phyloP scores from a whole-genome alignment of 2,113 vertebrate species.

The Ctenomys sociabilis region DNA sequence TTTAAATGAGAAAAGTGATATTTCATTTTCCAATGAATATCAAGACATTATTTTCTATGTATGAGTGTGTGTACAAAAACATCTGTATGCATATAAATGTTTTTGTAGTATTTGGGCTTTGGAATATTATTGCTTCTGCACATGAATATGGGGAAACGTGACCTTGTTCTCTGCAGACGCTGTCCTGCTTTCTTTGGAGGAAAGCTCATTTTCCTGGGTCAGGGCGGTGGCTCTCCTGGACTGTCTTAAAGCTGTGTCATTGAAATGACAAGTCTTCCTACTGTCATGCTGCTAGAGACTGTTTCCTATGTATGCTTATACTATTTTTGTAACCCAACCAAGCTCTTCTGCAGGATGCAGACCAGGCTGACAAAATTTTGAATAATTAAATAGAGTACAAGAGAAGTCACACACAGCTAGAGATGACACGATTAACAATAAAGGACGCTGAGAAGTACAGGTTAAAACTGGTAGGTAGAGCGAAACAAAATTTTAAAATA shows the following conservation, averaged over 20 bases:
- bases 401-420: not conserved
- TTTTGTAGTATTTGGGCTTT: not conserved
- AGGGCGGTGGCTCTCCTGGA: not conserved
- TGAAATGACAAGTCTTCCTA: too few species aligned
- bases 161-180: not conserved
- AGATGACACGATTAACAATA: not conserved
- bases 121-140: not conserved
- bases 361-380: not conserved
- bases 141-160: not conserved
- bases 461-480: not conserved
- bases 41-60: not conserved
- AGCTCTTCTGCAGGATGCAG: not conserved
- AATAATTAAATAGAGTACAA: not conserved
- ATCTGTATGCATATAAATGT: not conserved
- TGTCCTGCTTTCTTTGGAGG: not conserved
- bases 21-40: not conserved
- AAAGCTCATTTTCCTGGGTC: not conserved
- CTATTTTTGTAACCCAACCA: not conserved
- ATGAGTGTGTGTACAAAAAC: too few species aligned
- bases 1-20: not conserved
- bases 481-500: not conserved
- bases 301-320: not conserved
- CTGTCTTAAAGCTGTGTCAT: not conserved
- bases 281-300: too few species aligned
- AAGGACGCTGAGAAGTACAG: not conserved